phyloP scores from a whole-genome alignment of 2,113 vertebrate genomes.

The Chrysemys picta region DNA sequence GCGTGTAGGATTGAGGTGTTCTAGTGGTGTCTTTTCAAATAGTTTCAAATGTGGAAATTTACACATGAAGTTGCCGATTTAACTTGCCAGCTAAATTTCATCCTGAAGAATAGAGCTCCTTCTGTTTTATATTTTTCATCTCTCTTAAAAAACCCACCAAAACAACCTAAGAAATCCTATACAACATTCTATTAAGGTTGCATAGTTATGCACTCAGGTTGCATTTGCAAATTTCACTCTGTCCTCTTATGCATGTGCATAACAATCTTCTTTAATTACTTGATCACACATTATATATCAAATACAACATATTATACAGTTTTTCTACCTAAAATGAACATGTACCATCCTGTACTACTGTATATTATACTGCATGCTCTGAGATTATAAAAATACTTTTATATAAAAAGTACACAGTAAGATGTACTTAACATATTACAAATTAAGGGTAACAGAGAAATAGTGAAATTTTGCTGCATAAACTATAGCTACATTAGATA shows the following conservation, averaged over 20 bases:
- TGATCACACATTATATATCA: accelerated
- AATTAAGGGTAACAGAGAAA: neutral
- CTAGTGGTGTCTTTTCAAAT: neutral
- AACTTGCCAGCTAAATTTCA: neutral
- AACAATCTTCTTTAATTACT: neutral
- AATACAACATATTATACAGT: neutral
- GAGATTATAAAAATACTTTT: neutral
- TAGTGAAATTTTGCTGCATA: neutral
- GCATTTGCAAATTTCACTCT: neutral
- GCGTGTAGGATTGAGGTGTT: accelerated
- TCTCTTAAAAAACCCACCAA: neutral
- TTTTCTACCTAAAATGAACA: neutral
- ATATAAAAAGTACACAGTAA: neutral
- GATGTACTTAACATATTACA: neutral
- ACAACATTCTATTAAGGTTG: neutral
- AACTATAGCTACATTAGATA: neutral
- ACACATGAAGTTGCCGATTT: neutral
- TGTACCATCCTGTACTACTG: accelerated
- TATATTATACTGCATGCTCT: neutral
- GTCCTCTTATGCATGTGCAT: neutral
- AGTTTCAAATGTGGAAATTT: neutral
- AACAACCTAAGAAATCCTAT: neutral
- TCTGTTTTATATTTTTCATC: neutral
- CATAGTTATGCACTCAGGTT: neutral
- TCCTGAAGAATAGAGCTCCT: neutral